Conservation (phyloP, 2,888 invertebrate species). For the Brachyopa scutellaris region DNA sequence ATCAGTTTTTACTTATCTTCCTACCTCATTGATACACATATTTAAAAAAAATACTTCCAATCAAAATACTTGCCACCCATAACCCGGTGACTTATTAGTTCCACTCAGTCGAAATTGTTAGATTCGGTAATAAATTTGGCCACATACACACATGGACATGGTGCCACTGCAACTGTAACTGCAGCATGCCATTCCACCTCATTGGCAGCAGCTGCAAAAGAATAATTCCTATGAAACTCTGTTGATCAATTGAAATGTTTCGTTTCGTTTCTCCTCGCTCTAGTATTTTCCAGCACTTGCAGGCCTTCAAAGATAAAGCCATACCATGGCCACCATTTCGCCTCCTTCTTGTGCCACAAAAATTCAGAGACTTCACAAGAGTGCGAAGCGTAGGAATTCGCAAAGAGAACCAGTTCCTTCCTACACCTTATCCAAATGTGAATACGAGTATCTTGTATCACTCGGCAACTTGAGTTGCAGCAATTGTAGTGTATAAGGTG, state of each 20-base stretch:
- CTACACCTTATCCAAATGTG: constrained; percentile 44
- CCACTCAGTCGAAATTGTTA: constrained; percentile 22
- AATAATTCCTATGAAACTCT: constrained; percentile 66
- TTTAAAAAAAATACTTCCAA: background rate
- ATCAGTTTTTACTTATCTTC: background rate
- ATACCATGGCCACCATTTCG: constrained; percentile 32
- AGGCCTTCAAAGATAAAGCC: constrained; percentile 69
- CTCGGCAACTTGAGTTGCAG: constrained; percentile 65
- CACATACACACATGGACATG: constrained; percentile 1
- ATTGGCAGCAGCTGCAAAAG: constrained; percentile 41
- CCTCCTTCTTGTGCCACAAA: constrained; percentile 17
- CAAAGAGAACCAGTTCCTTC: constrained; percentile 62
- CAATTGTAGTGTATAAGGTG: constrained; percentile 66
- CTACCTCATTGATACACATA: background rate
- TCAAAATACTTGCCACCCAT: constrained; percentile 1
- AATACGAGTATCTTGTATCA: constrained; percentile 57
- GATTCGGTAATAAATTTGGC: constrained; percentile 11
- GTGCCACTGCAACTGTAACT: constrained; percentile 25
- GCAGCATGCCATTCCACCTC: constrained; percentile 51
- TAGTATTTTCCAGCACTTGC: constrained; percentile 65
- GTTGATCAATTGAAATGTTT: constrained; percentile 49
- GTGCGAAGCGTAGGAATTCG: constrained; percentile 34
- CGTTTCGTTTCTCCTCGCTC: constrained; percentile 56
- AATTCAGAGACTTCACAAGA: constrained; percentile 3
- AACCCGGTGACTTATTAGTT: constrained; percentile 11